A percentile compares a stretch with the other conserved stretches of the same genome.
Conservation (phyloP, 2,888 invertebrate species). For the Uloborus plumipes region DNA sequence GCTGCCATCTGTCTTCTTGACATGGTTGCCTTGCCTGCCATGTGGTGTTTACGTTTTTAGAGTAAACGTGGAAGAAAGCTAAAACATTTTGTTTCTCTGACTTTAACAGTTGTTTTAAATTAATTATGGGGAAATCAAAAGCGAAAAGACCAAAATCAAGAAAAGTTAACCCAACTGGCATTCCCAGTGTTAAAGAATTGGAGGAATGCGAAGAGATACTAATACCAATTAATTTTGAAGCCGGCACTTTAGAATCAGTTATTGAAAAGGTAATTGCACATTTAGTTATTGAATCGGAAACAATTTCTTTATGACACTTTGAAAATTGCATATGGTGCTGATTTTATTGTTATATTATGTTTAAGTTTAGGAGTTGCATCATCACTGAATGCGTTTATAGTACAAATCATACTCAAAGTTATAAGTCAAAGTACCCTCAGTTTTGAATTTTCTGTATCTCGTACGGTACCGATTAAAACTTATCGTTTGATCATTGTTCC, state of each 20-base stretch:
- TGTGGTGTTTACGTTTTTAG: slow-evolving; percentile 11
- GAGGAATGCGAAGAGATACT: slow-evolving; percentile 66
- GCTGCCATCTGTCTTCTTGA: slow-evolving; percentile 4
- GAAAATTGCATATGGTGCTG: too few relatives aligned
- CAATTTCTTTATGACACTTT: too few relatives aligned
- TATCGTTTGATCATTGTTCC: too few relatives aligned
- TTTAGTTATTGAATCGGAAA: too few relatives aligned
- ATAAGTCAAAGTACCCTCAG: too few relatives aligned
- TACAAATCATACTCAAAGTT: too few relatives aligned
- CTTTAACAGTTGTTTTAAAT: background rate
- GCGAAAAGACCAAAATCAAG: slow-evolving; percentile 68
- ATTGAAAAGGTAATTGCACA: slow-evolving; percentile 63
- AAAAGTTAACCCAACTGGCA: slow-evolving; percentile 71
- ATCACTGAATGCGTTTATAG: too few relatives aligned
- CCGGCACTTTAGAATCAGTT: slow-evolving; percentile 27
- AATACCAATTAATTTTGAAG: slow-evolving; percentile 61
- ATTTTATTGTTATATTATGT: too few relatives aligned
- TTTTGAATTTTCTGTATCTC: too few relatives aligned
- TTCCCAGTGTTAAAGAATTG: slow-evolving; percentile 69
- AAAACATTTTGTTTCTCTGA: background rate
- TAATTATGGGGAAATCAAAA: slow-evolving; percentile 72
- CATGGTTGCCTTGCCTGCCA: too few relatives aligned
- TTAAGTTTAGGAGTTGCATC: too few relatives aligned
- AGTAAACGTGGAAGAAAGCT: background rate
- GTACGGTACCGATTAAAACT: too few relatives aligned